These are phyloP conservation scores for Lycia hirtaria DNA, from an alignment of 2,888 invertebrate species.

Conservation along the genomic window DNA sequence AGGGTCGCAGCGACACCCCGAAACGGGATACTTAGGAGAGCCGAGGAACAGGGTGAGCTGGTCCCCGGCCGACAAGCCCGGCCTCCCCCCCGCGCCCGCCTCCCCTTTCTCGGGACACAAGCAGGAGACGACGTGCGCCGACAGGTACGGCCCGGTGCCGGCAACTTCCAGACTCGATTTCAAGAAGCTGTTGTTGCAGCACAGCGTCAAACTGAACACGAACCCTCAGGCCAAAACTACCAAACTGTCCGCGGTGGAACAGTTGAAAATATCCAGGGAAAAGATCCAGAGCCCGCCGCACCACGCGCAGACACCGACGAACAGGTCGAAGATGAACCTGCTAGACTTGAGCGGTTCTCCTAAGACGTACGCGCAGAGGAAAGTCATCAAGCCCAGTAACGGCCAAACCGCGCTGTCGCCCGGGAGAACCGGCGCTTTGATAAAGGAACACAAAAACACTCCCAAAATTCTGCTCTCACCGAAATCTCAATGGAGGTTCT, in stretches of 20 bases:
- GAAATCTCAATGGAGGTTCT: constrained; percentile 89
- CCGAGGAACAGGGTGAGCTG: constrained; percentile 87
- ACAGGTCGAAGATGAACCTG: constrained; percentile 86
- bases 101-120: constrained; percentile 58
- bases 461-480: constrained; percentile 89
- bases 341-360: constrained; percentile 90
- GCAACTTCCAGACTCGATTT: constrained; percentile 94
- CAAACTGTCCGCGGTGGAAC: constrained; percentile 91
- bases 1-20: constrained; percentile 80
- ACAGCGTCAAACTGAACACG: constrained; percentile 87
- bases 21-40: constrained; percentile 87
- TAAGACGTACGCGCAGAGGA: constrained; percentile 88
- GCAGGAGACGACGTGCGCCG: constrained; percentile 84
- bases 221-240: constrained; percentile 84
- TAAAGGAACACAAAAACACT: constrained; percentile 82
- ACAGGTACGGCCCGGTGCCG: constrained; percentile 86
- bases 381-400: constrained; percentile 82
- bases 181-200: constrained; percentile 91
- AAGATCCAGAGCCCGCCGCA: constrained; percentile 64
- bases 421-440: constrained; percentile 79
- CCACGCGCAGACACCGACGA: constrained; percentile 58
- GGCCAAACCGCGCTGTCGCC: constrained; percentile 82
- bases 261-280: constrained; percentile 89
- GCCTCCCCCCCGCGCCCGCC: constrained; percentile 54
- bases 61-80: constrained; percentile 84